Conservation (phyloP, 2,888 invertebrate species). For the Agonopterix arenella region DNA sequence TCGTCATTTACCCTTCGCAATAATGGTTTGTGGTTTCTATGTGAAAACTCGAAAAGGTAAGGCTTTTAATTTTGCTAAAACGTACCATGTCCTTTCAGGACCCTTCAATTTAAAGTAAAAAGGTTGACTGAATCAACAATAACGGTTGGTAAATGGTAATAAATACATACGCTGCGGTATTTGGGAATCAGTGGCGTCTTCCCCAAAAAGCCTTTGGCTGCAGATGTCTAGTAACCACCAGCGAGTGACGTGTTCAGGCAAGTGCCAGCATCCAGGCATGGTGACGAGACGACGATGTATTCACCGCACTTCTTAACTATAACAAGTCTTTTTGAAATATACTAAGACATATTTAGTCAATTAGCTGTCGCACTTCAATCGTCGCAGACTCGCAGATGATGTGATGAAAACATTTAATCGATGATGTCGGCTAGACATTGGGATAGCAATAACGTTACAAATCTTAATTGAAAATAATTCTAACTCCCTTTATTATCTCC, state of each 20-base stretch:
- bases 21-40: too few species aligned
- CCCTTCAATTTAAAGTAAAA: too few species aligned
- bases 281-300: conserved; percentile 16
- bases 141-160: too few species aligned
- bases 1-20: conserved; percentile 50
- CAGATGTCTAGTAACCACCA: conserved; percentile 81
- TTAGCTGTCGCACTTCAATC: too few species aligned
- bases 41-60: not conserved
- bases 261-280: conserved; percentile 71
- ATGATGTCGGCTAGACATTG: too few species aligned
- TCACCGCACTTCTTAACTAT: conserved; percentile 5
- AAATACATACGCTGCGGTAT: conserved; percentile 60
- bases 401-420: too few species aligned
- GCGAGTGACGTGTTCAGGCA: conserved; percentile 76
- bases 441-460: too few species aligned
- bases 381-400: too few species aligned
- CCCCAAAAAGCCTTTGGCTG: conserved; percentile 70
- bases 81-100: too few species aligned
- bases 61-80: not conserved
- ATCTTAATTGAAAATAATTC: too few species aligned
- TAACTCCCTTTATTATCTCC: too few species aligned
- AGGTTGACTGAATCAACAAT: too few species aligned
- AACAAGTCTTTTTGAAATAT: conserved; percentile 6
- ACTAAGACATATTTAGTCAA: conserved; percentile 8
- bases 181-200: conserved; percentile 54